Conservation (phyloP, 2,113 vertebrate species). For the Typhlomys cinereus region DNA sequence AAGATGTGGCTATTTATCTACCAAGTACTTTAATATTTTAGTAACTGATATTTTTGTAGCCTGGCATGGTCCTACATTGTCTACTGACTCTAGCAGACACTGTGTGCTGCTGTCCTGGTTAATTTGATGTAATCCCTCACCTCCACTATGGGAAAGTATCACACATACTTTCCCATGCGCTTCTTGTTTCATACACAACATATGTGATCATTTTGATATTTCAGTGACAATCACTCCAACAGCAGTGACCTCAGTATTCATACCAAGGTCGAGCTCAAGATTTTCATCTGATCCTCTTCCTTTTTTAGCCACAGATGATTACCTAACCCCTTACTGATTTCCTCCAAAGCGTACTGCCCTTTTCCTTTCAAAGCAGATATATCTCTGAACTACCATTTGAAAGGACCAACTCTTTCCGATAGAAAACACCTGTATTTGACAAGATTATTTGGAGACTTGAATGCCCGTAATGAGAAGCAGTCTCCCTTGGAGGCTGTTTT, state of each 20-base stretch:
- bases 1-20: neutral
- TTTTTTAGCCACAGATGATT: neutral
- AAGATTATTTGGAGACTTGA: constrained; percentile 27
- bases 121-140: rapidly evolving
- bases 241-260: neutral
- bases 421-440: constrained; percentile 40
- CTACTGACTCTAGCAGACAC: neutral
- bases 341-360: constrained; percentile 3
- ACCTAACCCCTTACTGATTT: neutral
- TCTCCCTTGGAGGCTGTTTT: neutral
- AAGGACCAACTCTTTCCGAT: neutral
- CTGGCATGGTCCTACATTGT: no score
- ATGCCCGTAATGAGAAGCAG: neutral
- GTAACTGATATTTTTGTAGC: neutral
- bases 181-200: neutral
- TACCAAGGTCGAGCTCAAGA: neutral
- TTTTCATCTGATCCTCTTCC: neutral
- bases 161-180: neutral
- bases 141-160: neutral
- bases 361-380: neutral
- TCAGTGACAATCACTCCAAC: neutral
- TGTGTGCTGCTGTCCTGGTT: neutral
- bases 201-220: neutral
- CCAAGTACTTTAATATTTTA: neutral
- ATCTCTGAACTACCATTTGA: constrained; percentile 1